Conservation (phyloP, 2,797 vertebrate species). For the Darevskia nairensis region DNA sequence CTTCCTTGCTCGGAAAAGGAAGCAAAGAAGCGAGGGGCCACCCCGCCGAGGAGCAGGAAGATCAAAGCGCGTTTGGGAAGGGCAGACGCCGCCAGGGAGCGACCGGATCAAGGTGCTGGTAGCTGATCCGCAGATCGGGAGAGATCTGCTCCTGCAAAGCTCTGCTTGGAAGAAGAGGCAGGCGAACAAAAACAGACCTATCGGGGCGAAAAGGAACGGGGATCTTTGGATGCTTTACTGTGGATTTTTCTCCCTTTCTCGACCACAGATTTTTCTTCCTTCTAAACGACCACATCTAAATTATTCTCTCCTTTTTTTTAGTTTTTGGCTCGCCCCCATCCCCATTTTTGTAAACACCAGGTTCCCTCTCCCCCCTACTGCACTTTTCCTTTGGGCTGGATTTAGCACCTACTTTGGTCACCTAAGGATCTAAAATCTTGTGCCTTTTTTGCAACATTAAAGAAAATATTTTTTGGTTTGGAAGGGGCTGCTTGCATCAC, state of each 20-base stretch:
- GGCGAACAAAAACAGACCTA: constrained; percentile 53
- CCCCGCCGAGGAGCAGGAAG: background rate
- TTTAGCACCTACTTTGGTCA: background rate
- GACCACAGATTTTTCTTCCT: background rate
- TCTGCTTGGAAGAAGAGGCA: constrained; percentile 43
- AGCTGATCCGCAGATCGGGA: background rate
- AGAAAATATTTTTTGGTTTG: constrained; percentile 24
- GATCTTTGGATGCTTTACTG: constrained; percentile 41
- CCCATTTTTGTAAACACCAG: constrained; percentile 32
- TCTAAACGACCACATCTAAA: background rate
- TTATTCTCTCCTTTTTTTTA: constrained; percentile 40
- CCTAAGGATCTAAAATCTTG: background rate
- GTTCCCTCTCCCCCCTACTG: constrained; percentile 28
- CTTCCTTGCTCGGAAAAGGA: background rate
- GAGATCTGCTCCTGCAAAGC: constrained; percentile 81
- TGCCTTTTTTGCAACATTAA: constrained; percentile 43
- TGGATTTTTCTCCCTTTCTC: background rate
- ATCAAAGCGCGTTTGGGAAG: constrained; percentile 19
- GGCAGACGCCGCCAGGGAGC: constrained; percentile 30
- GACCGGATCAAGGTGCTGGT: constrained; percentile 77
- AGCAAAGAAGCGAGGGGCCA: background rate
- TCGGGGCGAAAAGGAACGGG: constrained; percentile 54
- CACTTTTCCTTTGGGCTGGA: background rate
- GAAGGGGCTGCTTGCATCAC: background rate
- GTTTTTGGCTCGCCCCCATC: constrained; percentile 48